Base-by-base conservation (phyloP, 35 echinoderm and acorn worm genomes). In the Antedon bifida region DNA sequence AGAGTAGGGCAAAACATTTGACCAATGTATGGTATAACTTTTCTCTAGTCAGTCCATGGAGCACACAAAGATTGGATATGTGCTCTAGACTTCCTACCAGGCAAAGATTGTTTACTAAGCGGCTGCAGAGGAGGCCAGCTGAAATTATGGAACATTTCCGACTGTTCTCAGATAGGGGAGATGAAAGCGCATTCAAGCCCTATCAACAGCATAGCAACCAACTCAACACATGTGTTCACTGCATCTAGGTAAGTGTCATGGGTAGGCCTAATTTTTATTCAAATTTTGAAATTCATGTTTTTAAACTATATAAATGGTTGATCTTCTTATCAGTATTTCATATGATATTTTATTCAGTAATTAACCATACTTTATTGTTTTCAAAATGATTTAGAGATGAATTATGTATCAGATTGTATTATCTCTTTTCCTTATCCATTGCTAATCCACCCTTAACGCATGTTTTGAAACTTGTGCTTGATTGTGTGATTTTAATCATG, bases 11-110 rank as follows among this genome's bases (percentile, higher is more conserved):
- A n/a, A n/a, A n/a, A n/a, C n/a, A n/a, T n/a, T n/a, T n/a, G n/a
- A n/a, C n/a, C n/a, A 42, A 42, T 42, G 14, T 42, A 42, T 78
- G 0, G 45, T 79, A 28, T n/a, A n/a, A n/a, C n/a, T 34, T 26
- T 42, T 82, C 21, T 77, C 31, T 78, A 96, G 94, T 86, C 94
- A n/a, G 92, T 97, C 36, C 88, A 88, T 33, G 86, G 80, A 82
- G 94, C 94, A 28, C 94, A 97, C 75, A 97, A 97, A 82, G 94
- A 97, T 84, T 97, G 94, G 94, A 90, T 97, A 74, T 97, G 94
- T 81, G 87, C 94, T 30, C 82, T 97, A 77, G 87, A 92, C 76
- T 90, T 97, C 85, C 75, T 97, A 31, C 94, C 94, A 46, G 84
- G 87, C 17, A 74, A 85, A 30, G 81, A 97, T 74, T 89, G 84